Evolutionary conservation across 2,113 vertebrate species (phyloP).

Genomic region (Donacobius atricapilla): DNA sequence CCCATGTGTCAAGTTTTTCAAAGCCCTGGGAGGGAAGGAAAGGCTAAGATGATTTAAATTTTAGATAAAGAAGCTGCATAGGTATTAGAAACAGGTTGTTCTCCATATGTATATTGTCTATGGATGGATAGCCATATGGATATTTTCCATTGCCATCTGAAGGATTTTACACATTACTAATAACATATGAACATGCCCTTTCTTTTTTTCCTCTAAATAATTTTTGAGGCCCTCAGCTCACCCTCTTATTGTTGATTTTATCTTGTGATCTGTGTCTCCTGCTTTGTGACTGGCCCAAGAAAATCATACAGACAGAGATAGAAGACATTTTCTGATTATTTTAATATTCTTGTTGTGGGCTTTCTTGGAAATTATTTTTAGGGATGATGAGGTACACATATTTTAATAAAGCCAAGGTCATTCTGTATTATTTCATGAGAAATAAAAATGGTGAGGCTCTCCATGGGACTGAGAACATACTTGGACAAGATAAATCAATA

Average conservation of each 20-base stretch:
- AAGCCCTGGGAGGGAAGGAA: neutral
- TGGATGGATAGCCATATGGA: neutral
- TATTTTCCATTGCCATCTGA: neutral
- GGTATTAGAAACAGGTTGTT: neutral
- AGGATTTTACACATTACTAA: neutral
- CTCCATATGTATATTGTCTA: neutral
- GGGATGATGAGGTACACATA: accelerated
- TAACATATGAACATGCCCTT: neutral
- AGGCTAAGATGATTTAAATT: neutral
- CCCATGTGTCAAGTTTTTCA: neutral
- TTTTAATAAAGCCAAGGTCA: neutral
- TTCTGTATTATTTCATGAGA: neutral
- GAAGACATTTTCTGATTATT: neutral
- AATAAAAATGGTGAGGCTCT: neutral
- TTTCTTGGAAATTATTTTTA: neutral
- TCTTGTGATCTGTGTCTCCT: neutral
- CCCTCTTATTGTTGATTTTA: neutral
- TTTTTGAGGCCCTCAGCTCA: neutral
- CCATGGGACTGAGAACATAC: neutral
- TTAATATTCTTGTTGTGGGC: accelerated
- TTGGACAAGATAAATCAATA: neutral
- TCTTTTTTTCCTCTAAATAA: neutral
- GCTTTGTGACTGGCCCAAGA: neutral
- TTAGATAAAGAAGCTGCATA: neutral
- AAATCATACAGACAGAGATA: neutral